These are phyloP conservation scores for Vireo griseus DNA, from an alignment of 2,797 vertebrate species.

Conservation along the genomic window DNA sequence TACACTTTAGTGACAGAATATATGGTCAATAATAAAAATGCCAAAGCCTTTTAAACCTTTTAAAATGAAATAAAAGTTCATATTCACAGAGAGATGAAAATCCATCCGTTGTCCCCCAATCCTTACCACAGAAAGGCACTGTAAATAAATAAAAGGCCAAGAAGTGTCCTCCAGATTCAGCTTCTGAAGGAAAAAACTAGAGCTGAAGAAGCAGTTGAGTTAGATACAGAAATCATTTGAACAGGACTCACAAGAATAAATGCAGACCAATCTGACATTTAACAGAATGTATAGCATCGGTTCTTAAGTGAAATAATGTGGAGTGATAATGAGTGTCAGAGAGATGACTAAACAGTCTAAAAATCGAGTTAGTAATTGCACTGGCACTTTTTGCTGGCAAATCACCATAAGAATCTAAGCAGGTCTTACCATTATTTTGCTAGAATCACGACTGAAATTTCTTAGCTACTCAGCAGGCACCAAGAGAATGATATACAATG, in stretches of 20 bases:
- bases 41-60: neutral
- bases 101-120: neutral
- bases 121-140: slow-evolving; percentile 16
- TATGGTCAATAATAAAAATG: neutral
- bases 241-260: slow-evolving; percentile 35
- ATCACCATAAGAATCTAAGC: neutral
- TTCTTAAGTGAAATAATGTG: slow-evolving; percentile 16
- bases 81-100: slow-evolving; percentile 41
- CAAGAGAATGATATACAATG: neutral
- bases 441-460: neutral
- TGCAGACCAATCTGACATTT: slow-evolving; percentile 23
- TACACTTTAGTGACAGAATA: neutral
- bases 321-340: neutral
- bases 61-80: neutral
- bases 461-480: neutral
- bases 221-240: neutral
- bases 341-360: neutral
- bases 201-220: neutral
- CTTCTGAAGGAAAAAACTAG: slow-evolving; percentile 12
- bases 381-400: neutral
- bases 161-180: neutral
- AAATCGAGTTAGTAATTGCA: neutral
- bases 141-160: slow-evolving; percentile 29
- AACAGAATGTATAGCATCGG: neutral
- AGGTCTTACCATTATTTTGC: neutral